phyloP scores from a whole-genome alignment of 1,140 invertebrate species.

The Pogonognathellus flavescens region DNA sequence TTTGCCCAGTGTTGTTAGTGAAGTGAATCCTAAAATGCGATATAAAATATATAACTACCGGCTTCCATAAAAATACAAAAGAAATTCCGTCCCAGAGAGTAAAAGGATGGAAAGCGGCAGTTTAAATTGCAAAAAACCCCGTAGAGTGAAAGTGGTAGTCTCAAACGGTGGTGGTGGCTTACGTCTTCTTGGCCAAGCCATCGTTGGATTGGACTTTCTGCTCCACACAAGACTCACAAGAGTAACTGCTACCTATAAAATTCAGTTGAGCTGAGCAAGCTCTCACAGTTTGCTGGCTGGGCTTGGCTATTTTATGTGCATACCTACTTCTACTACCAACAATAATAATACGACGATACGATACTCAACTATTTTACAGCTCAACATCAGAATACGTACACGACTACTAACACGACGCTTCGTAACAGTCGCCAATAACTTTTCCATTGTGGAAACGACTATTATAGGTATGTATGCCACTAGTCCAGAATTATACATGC shows the following conservation, averaged over 20 bases:
- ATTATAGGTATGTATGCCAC: too few species aligned
- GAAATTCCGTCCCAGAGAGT: conserved; percentile 7
- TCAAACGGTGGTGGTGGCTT: conserved; percentile 1
- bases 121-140: conserved; percentile 29
- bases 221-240: background rate
- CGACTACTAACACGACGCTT: conserved; percentile 8
- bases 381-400: conserved; percentile 24
- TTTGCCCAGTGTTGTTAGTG: background rate
- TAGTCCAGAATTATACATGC: too few species aligned
- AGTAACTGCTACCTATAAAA: conserved; percentile 38
- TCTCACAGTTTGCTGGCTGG: conserved; percentile 12
- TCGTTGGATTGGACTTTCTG: background rate
- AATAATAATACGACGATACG: conserved; percentile 14
- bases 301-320: background rate
- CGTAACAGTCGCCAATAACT: conserved; percentile 30
- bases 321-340: background rate
- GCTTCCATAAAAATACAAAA: conserved; percentile 35
- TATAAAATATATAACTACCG: conserved; percentile 48
- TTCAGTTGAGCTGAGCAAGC: conserved; percentile 23
- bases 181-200: background rate
- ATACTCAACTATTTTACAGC: conserved; percentile 15
- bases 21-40: conserved; percentile 11
- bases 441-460: conserved; percentile 11
- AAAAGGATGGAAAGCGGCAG: conserved; percentile 32
- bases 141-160: background rate